phyloP scores from a whole-genome alignment of 1,140 invertebrate genomes.

The Chrysomallon squamiferum region DNA sequence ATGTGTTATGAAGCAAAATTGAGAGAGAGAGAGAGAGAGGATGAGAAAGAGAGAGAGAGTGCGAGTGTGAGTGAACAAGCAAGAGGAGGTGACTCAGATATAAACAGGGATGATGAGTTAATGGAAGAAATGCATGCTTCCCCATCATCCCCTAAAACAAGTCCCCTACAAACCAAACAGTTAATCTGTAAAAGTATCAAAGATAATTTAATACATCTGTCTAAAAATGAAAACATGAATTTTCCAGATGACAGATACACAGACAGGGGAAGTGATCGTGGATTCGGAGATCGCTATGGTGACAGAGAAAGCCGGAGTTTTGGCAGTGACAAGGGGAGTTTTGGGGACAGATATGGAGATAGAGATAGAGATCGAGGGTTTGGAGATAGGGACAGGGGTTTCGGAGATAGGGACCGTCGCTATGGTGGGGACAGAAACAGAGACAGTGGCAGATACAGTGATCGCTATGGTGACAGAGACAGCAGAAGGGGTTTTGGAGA shows the following conservation, averaged over 20 bases:
- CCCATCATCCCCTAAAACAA: no score
- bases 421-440: conserved; percentile 33
- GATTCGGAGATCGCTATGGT: conserved; percentile 28
- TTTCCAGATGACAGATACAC: neutral
- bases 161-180: no score
- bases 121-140: no score
- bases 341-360: conserved; percentile 32
- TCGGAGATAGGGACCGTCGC: conserved; percentile 20
- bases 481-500: conserved; percentile 59
- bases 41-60: no score
- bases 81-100: no score
- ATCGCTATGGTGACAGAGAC: conserved; percentile 57
- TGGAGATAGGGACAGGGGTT: conserved; percentile 59
- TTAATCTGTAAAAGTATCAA: no score
- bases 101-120: no score
- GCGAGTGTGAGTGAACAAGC: no score
- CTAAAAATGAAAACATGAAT: no score
- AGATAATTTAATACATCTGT: no score
- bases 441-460: conserved; percentile 29
- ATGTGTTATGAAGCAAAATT: no score
- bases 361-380: conserved; percentile 31
- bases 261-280: conserved; percentile 28
- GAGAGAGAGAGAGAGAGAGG: no score
- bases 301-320: conserved; percentile 38
- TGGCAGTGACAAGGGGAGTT: conserved; percentile 28